Evolutionary conservation across 2,113 vertebrate genomes (phyloP), one percentile per base, ranked within the genome.

Genomic region (Vulpes lagopus): DNA sequence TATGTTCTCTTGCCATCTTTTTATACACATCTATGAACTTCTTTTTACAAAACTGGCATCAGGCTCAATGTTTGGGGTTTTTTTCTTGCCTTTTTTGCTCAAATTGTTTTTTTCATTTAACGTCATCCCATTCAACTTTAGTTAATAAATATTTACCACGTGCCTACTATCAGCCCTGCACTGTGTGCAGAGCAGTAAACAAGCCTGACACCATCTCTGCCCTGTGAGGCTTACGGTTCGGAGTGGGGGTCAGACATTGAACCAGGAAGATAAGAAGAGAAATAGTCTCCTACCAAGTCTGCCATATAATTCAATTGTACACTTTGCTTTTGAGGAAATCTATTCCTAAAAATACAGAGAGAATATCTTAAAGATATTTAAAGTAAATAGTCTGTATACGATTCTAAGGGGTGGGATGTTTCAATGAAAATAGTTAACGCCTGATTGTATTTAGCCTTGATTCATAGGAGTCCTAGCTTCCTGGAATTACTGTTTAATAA

Each of bases 141-240:
- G 67, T 88, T 74, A n/a, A 80, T 92, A 95, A 98, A 85, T 93
- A 96, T 87, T 97, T 94, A 82, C 79, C 84, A 64, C 79, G 73
- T 53, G 38, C 25, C 83, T 43, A 1, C 38, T 62, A 32, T 65
- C 14, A 0, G 87, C 16, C 55, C 65, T 3, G 11, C 32, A 10
- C 64, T 83, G 23, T 30, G 59, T 14, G 8, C 2, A 9, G 64
- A 81, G 35, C 71, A 59, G 38, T 92, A 92, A 93, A 92, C 86
- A 79, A 79, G 30, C 60, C 83, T 11, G 35, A 51, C 57, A 49
- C 20, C 8, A 62, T 53, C 62, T 73, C 94, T 96, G 87, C 67
- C 80, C 95, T 80, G 23, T 35, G 83, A 86, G n/a, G 49, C 80
- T 38, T 14, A 1, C 0, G 5, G 69, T 71, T 87, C 80, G 2